Base-by-base conservation (phyloP, 2,888 invertebrate species). In the Lysandra bellargus region DNA sequence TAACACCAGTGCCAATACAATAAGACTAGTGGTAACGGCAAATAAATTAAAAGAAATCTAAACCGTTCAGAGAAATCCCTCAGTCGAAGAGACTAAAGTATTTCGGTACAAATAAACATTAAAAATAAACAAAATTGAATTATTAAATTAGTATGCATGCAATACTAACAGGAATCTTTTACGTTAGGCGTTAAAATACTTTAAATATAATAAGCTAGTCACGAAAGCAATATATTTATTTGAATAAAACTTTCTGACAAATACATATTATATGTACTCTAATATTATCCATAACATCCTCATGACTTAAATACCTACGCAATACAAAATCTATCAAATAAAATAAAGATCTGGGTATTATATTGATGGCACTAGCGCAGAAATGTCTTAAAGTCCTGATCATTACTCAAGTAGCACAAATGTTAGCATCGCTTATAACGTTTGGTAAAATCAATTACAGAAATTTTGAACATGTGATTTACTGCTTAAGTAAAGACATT, bases 1-100 rank as follows among this genome's bases (percentile, higher is more conserved):
- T 83, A 86, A 94, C 94, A 94, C 94, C 93, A 92, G 94, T 94
- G 94, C 94, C 94, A 94, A 92, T 92, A 92, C 92, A 92, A 91
- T 89, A 92, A 89, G 87, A 90, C 93, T 94, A 94, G 94, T 94
- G 94, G 91, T 91, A 90, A 92, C 90, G 90, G 90, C 92, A 93
- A 93, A 90, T 89, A 91, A 83, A 88, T 86, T 83, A 80, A 86
- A 86, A 69, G 61, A 61, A 84, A 86, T 88, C 90, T 91, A 91
- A 88, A 85, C 85, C 81, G 83, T 84, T 69, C 33, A 84, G 85
- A 81, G 88, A 89, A 90, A 89, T 87, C 86, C 88, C 85, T 88
- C 88, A 88, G 81, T 80, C 78, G 76, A 69, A 77, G 49, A 80
- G 78, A 79, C 82, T 87, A 88, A 90, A 88, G 88, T 88, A 88